These are phyloP conservation scores for Bedellia somnulentella DNA, from an alignment of 2,888 invertebrate species.

Conservation along the genomic window DNA sequence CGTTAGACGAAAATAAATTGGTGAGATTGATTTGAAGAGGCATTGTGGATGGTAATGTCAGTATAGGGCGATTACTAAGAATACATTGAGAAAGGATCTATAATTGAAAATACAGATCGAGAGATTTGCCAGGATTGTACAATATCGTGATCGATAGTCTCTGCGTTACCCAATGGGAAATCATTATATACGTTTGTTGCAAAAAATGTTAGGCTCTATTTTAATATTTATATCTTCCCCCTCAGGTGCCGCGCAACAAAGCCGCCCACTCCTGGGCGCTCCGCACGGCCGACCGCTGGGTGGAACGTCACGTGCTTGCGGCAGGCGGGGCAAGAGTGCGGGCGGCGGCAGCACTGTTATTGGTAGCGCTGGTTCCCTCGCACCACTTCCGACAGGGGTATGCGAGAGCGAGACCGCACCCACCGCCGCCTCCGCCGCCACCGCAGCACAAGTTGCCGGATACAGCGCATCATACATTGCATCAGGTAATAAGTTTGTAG, in stretches of 20 bases:
- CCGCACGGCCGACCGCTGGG: slow-evolving; percentile 89
- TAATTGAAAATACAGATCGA: too few relatives aligned
- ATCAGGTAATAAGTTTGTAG: slow-evolving; percentile 49
- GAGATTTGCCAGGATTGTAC: too few relatives aligned
- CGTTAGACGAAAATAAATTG: too few relatives aligned
- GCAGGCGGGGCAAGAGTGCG: slow-evolving; percentile 85
- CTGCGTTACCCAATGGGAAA: too few relatives aligned
- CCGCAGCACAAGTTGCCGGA: slow-evolving; percentile 43
- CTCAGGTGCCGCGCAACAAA: slow-evolving; percentile 79
- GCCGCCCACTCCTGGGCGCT: slow-evolving; percentile 89
- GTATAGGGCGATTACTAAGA: too few relatives aligned
- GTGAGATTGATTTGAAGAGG: too few relatives aligned
- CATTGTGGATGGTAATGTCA: too few relatives aligned
- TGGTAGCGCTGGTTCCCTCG: slow-evolving; percentile 89
- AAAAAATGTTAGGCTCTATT: too few relatives aligned
- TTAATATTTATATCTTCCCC: too few relatives aligned
- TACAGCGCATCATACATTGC: slow-evolving; percentile 57
- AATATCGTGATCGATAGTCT: too few relatives aligned
- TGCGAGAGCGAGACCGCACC: slow-evolving; percentile 61
- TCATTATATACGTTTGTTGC: too few relatives aligned
- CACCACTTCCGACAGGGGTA: slow-evolving; percentile 89
- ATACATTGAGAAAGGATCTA: too few relatives aligned
- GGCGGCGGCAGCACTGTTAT: slow-evolving; percentile 81
- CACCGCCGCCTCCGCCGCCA: slow-evolving; percentile 38
- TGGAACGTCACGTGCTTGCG: slow-evolving; percentile 85